Base-by-base conservation (phyloP, 1,140 invertebrate species). In the Panulirus ornatus region DNA sequence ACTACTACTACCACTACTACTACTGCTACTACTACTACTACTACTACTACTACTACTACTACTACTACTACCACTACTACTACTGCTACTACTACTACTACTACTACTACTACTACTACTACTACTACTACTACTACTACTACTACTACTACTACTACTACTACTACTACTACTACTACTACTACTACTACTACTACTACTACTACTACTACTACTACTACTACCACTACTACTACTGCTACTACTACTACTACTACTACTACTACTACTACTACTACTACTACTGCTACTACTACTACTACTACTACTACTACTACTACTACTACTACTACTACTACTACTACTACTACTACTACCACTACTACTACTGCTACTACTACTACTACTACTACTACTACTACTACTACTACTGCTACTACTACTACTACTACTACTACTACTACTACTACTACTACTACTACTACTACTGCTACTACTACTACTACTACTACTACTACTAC, bases 361-460 rank as follows among this genome's bases (percentile, higher is more conserved):
- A 75, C 27, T 75, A 38, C 27, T 75, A 38, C 27, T 75, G 14
- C 27, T 75, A 38, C 27, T 75, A 38, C 27, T 75, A 38, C 27
- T 38, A 38, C 27, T 75, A 38, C 2, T 75, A 75, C 27, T 75
- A 36, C 27, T 75, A 75, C 27, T 75, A 75, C 3, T 75, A 75
- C 27, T 75, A 75, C 2, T 75, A 75, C 27, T 75, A 40, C 1
- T 75, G 38, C 2, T 75, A 40, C 2, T 75, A 44, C 36, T 78
- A 44, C 36, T 44, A 78, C 36, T 78, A 78, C 36, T 78, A 78
- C 36, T 73, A 73, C 70, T 73, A 38, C 70, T 73, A 73, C 70
- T 73, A 73, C 70, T 73, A 73, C 70, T 73, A 73, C 70, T 73
- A 73, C 70, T 73, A 73, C 70, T 36, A 73, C 70, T 73, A 73